These are phyloP conservation scores for Pipistrellus kuhlii DNA, from an alignment of 2,797 vertebrate species.

Conservation along the genomic window DNA sequence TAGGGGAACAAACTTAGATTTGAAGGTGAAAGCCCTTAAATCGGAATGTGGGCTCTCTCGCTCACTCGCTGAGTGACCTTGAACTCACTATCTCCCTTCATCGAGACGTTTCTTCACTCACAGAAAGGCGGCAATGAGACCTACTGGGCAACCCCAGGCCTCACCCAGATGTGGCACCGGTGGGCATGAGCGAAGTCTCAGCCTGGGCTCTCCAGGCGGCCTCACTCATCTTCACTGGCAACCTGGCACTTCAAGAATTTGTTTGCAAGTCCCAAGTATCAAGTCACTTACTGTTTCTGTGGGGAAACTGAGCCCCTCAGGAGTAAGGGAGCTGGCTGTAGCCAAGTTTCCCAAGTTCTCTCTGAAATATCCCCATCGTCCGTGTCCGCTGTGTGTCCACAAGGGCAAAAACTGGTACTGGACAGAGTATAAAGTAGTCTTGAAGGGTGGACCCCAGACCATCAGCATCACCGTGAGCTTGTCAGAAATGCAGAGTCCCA, in stretches of 20 bases:
- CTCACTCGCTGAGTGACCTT: background rate
- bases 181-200: background rate
- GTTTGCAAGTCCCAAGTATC: background rate
- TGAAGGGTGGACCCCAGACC: background rate
- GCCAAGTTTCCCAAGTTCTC: background rate
- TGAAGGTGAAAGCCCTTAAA: background rate
- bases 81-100: background rate
- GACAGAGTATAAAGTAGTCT: background rate
- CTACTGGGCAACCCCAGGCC: background rate
- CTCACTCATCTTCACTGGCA: background rate
- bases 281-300: background rate
- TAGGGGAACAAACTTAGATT: background rate
- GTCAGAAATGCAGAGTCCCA: background rate
- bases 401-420: background rate
- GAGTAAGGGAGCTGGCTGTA: background rate
- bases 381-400: background rate
- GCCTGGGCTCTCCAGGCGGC: background rate
- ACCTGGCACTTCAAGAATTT: background rate
- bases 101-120: background rate
- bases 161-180: background rate
- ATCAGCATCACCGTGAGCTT: background rate
- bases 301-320: background rate
- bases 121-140: background rate
- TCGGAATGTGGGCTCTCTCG: background rate
- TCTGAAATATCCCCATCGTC: background rate